A percentile compares a stretch with the other conserved stretches of the same genome.
These are phyloP conservation scores for Onychostruthus taczanowskii DNA, from an alignment of 2,113 vertebrate genomes.

Conservation along the genomic window DNA sequence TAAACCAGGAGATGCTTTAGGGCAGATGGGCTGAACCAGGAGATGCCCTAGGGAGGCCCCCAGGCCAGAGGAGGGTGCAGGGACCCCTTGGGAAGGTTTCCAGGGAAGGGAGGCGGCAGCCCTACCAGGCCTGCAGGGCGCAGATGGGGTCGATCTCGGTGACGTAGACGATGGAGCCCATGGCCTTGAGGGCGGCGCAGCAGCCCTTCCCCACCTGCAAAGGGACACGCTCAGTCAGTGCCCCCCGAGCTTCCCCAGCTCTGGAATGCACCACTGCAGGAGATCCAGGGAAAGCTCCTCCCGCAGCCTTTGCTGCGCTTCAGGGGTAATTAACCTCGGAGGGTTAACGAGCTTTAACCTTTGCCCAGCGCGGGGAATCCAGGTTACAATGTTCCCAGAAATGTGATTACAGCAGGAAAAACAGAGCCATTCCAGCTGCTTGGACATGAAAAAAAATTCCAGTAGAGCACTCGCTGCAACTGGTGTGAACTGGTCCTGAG, in stretches of 20 bases:
- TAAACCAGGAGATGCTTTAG: no score
- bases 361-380: neutral
- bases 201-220: conserved; percentile 94
- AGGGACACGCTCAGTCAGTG: neutral
- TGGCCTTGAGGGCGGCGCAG: conserved; percentile 94
- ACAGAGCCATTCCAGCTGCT: neutral
- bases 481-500: neutral
- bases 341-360: neutral
- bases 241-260: neutral
- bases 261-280: neutral
- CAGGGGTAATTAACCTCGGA: neutral
- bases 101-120: neutral
- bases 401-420: rapidly evolving
- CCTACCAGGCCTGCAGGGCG: conserved; percentile 94
- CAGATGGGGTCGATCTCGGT: conserved; percentile 99
- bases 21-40: neutral
- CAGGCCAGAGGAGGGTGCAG: no score
- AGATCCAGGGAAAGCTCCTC: neutral
- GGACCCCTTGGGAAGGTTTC: rapidly evolving
- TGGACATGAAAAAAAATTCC: rapidly evolving
- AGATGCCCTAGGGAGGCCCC: no score
- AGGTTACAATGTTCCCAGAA: neutral
- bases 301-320: neutral
- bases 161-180: conserved; percentile 97
- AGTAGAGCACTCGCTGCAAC: neutral